Base-by-base conservation (phyloP, 2,797 vertebrate genomes). In the Dipus sagitta region DNA sequence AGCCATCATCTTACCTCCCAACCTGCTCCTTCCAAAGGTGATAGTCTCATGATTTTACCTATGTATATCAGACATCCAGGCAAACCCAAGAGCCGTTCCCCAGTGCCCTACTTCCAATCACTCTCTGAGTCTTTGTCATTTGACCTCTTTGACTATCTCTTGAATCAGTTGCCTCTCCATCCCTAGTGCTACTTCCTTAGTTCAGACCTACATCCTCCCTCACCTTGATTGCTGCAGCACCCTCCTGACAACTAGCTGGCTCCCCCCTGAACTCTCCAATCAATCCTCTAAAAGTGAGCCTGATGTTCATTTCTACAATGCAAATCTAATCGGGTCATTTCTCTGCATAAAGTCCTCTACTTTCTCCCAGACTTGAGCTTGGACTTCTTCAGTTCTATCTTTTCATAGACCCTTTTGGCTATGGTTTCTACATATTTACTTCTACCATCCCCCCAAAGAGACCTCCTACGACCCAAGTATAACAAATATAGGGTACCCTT, bases 281-380 rank as follows among this genome's bases (percentile, higher is more conserved):
- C 90, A 93, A 68, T 67, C 72, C 86, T 92, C 75, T 76, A 72
- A 65, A 96, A 74, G 38, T 72, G 67, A 95, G 24, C 70, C 62
- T 62, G 34, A 83, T 67, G 78, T 90, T 94, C 88, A 82, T 79
- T 91, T 94, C 75, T 80, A 90, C 94, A 94, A 95, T 77, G 67
- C 30, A 96, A 38, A 92, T 94, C 20, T 58, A 47, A 90, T 60
- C 52, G 83, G 87, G 30, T 92, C 58, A 65, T 62, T 92, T 67
- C 54, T 83, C 72, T 77, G 28, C 64, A 91, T 76, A 77, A 93
- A 86, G 84, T 79, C 42, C 54, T 85, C 42, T 5, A 6, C 2
- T 84, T 79, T 62, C 14, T 87, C 68, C 47, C 3, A 64, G 58
- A n/a, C 62, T 95, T 95, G 54, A 58, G 38, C 14, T 92, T 58